Evolutionary conservation across 2,888 invertebrate species (phyloP).

Genomic region (Xestia rhomboidea): DNA sequence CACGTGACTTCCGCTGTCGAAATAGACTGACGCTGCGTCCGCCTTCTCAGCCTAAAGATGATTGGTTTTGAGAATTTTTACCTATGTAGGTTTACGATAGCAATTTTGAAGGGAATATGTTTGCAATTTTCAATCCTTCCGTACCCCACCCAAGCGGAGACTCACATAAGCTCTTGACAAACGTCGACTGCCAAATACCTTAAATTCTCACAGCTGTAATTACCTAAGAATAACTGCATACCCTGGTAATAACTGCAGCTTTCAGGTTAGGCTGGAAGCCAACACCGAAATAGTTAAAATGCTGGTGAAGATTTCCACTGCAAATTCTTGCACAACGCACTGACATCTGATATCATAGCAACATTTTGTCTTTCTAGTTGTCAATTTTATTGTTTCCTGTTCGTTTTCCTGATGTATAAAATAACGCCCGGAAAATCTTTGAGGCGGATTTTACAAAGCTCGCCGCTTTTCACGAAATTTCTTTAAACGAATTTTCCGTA

Average conservation of each 20-base stretch:
- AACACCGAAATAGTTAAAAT: slow-evolving; percentile 32
- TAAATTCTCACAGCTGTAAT: slow-evolving; percentile 22
- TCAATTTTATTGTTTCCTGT: slow-evolving; percentile 51
- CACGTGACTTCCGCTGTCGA: slow-evolving; percentile 86
- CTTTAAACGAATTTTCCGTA: slow-evolving; percentile 60
- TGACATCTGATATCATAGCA: background rate
- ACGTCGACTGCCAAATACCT: slow-evolving; percentile 37
- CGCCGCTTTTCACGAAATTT: slow-evolving; percentile 56
- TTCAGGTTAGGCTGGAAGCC: slow-evolving; percentile 39
- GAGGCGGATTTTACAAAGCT: slow-evolving; percentile 60
- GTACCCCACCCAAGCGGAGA: background rate
- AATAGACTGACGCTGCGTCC: slow-evolving; percentile 80
- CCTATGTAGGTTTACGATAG: slow-evolving; percentile 25
- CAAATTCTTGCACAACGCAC: background rate
- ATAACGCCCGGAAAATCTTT: slow-evolving; percentile 65
- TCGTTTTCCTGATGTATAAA: slow-evolving; percentile 66
- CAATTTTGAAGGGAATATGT: slow-evolving; percentile 10
- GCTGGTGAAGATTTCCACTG: slow-evolving; percentile 9
- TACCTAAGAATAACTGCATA: slow-evolving; percentile 38
- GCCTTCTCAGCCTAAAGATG: slow-evolving; percentile 49
- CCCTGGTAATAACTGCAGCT: slow-evolving; percentile 35
- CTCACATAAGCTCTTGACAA: slow-evolving; percentile 19
- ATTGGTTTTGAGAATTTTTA: slow-evolving; percentile 57
- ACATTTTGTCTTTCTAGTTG: slow-evolving; percentile 1
- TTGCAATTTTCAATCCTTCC: slow-evolving; percentile 20